Evolutionary conservation across 2,113 vertebrate species (phyloP).

Genomic region (Rattus norvegicus): DNA sequence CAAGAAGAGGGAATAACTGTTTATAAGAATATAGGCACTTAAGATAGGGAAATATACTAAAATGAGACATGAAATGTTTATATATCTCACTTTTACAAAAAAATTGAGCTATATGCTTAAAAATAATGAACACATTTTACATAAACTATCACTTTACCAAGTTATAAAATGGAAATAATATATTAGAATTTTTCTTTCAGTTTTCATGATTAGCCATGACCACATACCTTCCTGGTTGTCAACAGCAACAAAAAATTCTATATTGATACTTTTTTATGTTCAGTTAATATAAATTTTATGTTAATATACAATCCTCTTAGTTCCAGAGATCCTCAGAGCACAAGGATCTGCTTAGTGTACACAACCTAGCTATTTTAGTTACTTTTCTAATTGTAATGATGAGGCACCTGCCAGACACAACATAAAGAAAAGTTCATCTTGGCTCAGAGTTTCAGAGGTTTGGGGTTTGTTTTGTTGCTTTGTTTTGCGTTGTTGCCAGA

Average conservation of each 20-base stretch:
- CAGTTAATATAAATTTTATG: background rate
- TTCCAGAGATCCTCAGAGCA: background rate
- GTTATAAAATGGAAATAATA: background rate
- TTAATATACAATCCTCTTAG: background rate
- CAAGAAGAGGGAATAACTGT: background rate
- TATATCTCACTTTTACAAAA: background rate
- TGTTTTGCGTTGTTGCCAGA: background rate
- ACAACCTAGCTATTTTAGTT: background rate
- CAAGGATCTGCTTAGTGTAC: background rate
- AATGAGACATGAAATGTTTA: background rate
- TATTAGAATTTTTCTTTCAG: background rate
- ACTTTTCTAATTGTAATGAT: background rate
- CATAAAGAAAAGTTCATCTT: background rate
- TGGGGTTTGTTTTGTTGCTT: background rate
- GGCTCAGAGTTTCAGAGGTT: background rate
- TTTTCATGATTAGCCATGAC: background rate
- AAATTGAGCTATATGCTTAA: background rate
- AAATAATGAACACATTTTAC: constrained; percentile 11
- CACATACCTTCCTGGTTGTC: background rate
- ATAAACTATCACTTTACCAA: background rate
- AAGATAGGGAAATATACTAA: background rate
- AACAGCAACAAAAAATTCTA: background rate
- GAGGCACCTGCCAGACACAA: background rate
- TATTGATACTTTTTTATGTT: background rate
- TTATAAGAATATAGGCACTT: background rate